A percentile compares a stretch with the other conserved stretches of the same genome.
Evolutionary conservation across 2,888 invertebrate species (phyloP).

Genomic region (Rotaria sp.): DNA sequence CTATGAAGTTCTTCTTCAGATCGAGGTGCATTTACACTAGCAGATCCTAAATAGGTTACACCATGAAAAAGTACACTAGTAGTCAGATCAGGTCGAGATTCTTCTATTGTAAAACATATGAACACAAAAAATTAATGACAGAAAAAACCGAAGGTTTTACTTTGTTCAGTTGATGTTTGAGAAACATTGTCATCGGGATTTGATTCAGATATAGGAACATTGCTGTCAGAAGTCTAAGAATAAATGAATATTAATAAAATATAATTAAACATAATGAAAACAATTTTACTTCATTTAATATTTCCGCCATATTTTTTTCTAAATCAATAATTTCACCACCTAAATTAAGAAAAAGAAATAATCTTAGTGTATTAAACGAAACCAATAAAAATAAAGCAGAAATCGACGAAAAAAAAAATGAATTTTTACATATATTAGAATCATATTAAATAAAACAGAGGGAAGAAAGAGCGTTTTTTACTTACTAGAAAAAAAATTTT

Average conservation of each 20-base stretch:
- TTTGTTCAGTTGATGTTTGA: neutral
- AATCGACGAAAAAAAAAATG: too few species aligned
- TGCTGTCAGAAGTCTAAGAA: neutral
- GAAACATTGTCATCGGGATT: neutral
- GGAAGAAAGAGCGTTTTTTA: too few species aligned
- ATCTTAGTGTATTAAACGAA: too few species aligned
- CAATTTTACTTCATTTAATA: neutral
- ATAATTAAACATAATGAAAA: neutral
- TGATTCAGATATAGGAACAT: neutral
- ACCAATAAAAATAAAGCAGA: too few species aligned
- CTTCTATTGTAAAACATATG: too few species aligned
- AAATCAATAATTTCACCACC: neutral
- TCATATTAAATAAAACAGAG: too few species aligned
- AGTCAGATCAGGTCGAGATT: neutral
- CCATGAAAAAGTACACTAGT: constrained; percentile 38
- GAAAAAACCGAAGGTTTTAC: neutral
- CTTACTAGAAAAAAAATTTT: too few species aligned
- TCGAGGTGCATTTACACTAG: constrained; percentile 80
- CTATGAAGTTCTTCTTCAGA: constrained; percentile 81
- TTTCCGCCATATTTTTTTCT: neutral
- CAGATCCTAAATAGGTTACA: constrained; percentile 62
- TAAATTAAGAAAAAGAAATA: neutral
- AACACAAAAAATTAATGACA: neutral
- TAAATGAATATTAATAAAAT: neutral
- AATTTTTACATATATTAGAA: too few species aligned